Evolutionary conservation across 2,797 vertebrate genomes (phyloP).

Genomic region (Cuculus canorus): DNA sequence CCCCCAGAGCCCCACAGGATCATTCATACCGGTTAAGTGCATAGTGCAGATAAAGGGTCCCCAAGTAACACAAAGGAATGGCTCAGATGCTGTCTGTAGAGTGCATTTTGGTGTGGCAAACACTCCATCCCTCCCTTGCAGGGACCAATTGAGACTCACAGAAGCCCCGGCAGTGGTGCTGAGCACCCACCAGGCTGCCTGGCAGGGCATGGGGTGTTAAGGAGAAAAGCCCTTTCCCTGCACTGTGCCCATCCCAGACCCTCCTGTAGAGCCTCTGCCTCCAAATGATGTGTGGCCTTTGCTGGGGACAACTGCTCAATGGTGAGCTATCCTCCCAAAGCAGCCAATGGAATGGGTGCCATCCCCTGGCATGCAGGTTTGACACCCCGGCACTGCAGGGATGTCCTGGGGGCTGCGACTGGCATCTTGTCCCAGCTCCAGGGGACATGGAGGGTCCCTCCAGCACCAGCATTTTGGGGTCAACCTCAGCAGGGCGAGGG

Average conservation of each 20-base stretch:
- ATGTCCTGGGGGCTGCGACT: not conserved
- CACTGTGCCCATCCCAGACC: accelerated
- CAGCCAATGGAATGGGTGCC: not conserved
- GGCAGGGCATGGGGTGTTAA: accelerated
- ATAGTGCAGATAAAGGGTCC: not conserved
- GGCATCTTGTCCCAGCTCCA: accelerated
- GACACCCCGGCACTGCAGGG: accelerated
- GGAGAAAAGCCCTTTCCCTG: not conserved
- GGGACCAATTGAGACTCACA: not conserved
- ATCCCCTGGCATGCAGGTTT: accelerated
- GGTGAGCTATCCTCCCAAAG: not conserved
- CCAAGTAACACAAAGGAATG: not conserved
- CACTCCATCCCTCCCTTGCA: accelerated
- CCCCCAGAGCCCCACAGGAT: not conserved
- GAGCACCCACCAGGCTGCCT: accelerated
- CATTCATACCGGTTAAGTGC: not conserved
- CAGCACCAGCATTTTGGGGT: not conserved
- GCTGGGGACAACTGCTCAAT: not conserved
- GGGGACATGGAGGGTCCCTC: accelerated
- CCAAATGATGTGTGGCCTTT: not conserved
- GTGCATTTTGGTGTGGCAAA: not conserved
- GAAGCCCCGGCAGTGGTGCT: not conserved
- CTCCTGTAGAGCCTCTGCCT: not conserved
- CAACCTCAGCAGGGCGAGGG: not conserved
- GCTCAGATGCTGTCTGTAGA: not conserved